Evolutionary conservation across 2,113 vertebrate species (phyloP).

Genomic region (Oncorhynchus keta): DNA sequence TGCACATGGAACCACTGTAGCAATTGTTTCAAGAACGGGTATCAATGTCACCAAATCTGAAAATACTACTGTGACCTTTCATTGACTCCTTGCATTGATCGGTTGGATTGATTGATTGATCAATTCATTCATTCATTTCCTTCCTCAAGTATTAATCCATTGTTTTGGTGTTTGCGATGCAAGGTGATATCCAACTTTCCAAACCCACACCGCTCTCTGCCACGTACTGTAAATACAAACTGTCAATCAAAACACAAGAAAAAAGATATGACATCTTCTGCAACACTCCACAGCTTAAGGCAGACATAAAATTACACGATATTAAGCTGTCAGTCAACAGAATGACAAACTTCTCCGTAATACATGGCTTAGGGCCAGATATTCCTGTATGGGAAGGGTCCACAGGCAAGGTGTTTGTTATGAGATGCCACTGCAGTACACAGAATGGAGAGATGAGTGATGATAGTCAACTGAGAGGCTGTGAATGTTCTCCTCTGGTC

Average conservation of each 20-base stretch:
- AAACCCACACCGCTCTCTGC: background rate
- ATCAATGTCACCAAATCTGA: too few species aligned
- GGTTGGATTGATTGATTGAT: too few species aligned
- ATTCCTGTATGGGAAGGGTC: conserved; percentile 67
- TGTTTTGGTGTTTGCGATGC: background rate
- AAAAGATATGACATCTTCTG: conserved; percentile 72
- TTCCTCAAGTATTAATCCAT: background rate
- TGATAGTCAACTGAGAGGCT: conserved; percentile 64
- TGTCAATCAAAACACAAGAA: conserved; percentile 77
- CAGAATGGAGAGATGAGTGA: conserved; percentile 57
- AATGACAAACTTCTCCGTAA: conserved; percentile 83
- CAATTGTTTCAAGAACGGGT: too few species aligned
- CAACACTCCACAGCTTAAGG: conserved; percentile 76
- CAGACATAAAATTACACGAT: conserved; percentile 88
- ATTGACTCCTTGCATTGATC: too few species aligned
- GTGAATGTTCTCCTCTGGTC: conserved; percentile 62
- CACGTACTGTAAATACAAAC: conserved; percentile 31
- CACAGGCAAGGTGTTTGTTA: conserved; percentile 51
- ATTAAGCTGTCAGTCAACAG: conserved; percentile 89
- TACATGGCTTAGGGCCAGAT: conserved; percentile 71
- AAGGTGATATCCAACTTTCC: background rate
- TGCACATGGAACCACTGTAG: too few species aligned
- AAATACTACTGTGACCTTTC: too few species aligned
- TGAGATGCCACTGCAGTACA: conserved; percentile 67
- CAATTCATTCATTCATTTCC: background rate